A percentile compares a stretch with the other conserved stretches of the same genome.
Conservation (phyloP, 53 echinoderm and acorn worm species). For the Apostichopus leukothele region DNA sequence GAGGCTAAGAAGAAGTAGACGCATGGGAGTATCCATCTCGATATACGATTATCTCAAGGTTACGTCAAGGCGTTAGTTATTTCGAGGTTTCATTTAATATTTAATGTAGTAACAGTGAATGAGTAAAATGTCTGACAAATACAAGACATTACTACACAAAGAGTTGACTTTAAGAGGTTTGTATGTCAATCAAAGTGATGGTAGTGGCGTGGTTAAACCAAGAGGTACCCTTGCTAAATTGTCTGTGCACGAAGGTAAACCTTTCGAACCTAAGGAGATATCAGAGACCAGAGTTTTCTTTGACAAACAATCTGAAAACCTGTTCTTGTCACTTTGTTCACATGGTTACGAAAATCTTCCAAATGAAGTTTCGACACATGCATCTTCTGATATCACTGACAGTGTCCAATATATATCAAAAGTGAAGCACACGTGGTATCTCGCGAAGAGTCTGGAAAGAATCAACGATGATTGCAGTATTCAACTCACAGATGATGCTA, state of each 20-base stretch:
- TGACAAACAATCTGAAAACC: constrained; percentile 5
- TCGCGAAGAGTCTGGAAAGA: not conserved
- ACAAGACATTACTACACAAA: not conserved
- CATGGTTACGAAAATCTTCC: not conserved
- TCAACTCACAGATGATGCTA: not conserved
- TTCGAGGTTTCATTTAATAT: too few species aligned
- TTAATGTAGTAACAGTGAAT: too few species aligned
- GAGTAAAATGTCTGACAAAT: not conserved
- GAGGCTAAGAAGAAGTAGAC: too few species aligned
- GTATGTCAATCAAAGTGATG: not conserved
- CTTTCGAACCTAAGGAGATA: not conserved
- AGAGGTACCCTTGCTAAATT: not conserved
- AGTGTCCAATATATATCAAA: not conserved
- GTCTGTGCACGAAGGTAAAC: not conserved
- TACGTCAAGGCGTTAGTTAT: too few species aligned
- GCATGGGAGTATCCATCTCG: too few species aligned
- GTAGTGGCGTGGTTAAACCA: not conserved
- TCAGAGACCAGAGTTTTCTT: not conserved
- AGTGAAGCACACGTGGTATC: constrained; percentile 15
- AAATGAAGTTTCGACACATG: too few species aligned
- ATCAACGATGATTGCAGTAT: not conserved
- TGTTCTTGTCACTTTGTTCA: not conserved
- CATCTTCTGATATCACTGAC: too few species aligned
- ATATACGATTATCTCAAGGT: too few species aligned
- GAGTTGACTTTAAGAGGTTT: constrained; percentile 7